Conservation (phyloP, 2,888 invertebrate genomes). For the Polydrusus tereticollis region DNA sequence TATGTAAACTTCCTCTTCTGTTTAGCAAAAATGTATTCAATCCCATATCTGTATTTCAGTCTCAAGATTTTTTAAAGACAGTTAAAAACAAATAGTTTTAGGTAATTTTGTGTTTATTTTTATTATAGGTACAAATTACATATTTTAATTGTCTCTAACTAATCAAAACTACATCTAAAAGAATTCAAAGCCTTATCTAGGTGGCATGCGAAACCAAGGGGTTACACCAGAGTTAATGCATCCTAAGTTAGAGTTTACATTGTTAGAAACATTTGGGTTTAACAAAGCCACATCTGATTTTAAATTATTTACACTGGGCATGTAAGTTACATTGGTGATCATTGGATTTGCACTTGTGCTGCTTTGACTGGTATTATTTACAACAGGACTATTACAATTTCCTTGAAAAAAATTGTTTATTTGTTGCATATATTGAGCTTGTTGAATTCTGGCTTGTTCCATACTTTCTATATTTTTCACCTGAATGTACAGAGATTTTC, state of each 20-base stretch:
- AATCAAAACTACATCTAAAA: background rate
- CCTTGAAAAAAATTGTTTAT: constrained; percentile 20
- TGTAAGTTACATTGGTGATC: background rate
- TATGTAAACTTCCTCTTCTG: too few relatives aligned
- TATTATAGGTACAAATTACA: too few relatives aligned
- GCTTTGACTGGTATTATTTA: background rate
- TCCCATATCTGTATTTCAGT: too few relatives aligned
- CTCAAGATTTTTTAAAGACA: too few relatives aligned
- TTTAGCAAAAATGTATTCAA: too few relatives aligned
- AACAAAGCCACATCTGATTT: background rate
- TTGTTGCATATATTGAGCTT: constrained; percentile 33
- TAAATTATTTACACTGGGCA: background rate
- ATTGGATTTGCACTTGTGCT: background rate
- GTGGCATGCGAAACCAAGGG: background rate
- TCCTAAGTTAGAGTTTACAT: background rate
- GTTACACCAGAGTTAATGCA: background rate
- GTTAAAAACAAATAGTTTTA: too few relatives aligned
- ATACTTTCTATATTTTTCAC: constrained; percentile 58
- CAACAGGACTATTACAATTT: background rate
- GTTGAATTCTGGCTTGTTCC: constrained; percentile 44
- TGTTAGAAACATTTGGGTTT: background rate
- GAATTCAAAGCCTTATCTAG: background rate
- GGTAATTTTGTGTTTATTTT: too few relatives aligned
- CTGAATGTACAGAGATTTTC: constrained; percentile 56
- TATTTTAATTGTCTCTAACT: background rate